A percentile compares a stretch with the other conserved stretches of the same genome.
Evolutionary conservation across 2,113 vertebrate species (phyloP).

Genomic region (Ranitomeya imitator): DNA sequence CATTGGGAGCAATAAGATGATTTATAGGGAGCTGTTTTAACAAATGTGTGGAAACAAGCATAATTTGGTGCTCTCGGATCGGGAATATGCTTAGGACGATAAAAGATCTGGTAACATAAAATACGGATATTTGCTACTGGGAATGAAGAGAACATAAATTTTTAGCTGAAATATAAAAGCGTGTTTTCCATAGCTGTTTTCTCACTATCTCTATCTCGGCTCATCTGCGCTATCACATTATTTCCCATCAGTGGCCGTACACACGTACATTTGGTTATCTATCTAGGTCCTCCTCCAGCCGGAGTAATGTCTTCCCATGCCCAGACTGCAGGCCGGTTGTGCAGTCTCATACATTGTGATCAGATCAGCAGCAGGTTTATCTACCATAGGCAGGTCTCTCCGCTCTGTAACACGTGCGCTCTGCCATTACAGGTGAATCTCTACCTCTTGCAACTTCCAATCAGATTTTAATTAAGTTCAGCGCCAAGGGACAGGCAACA

Average conservation of each 20-base stretch:
- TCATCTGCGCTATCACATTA: not conserved
- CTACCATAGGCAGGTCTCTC: conserved; percentile 49
- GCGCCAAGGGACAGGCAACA: conserved; percentile 88
- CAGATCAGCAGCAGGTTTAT: conserved; percentile 53
- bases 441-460: conserved; percentile 93
- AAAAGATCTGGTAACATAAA: not conserved
- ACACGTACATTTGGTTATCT: conserved; percentile 18
- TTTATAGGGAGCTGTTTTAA: not conserved
- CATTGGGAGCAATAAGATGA: not conserved
- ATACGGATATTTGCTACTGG: not conserved
- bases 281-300: conserved; percentile 1
- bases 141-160: not conserved
- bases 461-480: conserved; percentile 95
- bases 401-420: conserved; percentile 42
- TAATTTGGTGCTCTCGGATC: not conserved
- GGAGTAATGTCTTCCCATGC: conserved; percentile 16
- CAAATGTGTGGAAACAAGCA: not conserved
- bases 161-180: not conserved
- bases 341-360: conserved; percentile 37
- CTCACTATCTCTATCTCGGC: not conserved
- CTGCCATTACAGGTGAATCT: conserved; percentile 83
- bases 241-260: not conserved
- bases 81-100: not conserved
- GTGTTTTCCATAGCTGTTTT: not conserved
- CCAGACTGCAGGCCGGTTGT: not conserved